phyloP scores from a whole-genome alignment of 2,797 vertebrate genomes.

The Eidolon dupreanum region DNA sequence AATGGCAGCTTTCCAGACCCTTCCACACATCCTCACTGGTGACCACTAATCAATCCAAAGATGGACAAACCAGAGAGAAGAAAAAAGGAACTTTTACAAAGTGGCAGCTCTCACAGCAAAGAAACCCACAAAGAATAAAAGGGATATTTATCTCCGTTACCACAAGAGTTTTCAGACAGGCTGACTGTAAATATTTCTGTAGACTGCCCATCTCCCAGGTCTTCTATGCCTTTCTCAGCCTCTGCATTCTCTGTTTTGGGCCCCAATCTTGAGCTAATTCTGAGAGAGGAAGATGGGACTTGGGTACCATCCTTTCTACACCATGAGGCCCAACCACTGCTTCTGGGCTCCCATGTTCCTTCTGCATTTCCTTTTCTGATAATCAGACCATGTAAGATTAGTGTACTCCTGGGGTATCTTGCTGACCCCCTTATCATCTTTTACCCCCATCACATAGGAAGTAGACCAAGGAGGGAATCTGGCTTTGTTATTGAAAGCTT shows the following conservation, averaged over 20 bases:
- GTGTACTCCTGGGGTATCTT: no score
- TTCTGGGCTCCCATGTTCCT: rapidly evolving
- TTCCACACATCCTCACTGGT: not conserved
- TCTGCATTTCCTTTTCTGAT: not conserved
- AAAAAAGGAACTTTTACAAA: not conserved
- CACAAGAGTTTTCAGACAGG: not conserved
- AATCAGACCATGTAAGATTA: not conserved
- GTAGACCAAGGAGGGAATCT: not conserved
- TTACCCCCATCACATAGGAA: not conserved
- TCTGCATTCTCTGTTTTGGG: not conserved
- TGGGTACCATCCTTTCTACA: not conserved
- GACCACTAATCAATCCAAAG: not conserved
- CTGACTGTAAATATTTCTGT: not conserved
- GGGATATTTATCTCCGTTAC: not conserved
- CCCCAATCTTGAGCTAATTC: not conserved
- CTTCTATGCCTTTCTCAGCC: not conserved
- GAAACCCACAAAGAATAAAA: not conserved
- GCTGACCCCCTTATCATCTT: not conserved
- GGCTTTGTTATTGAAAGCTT: not conserved
- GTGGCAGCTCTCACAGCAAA: not conserved
- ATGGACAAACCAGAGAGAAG: not conserved
- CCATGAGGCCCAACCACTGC: not conserved
- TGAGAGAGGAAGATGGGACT: not conserved
- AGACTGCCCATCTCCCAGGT: not conserved
- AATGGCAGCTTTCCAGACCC: not conserved